Base-by-base conservation (phyloP, 2,113 vertebrate species). In the Mesitornis unicolor region DNA sequence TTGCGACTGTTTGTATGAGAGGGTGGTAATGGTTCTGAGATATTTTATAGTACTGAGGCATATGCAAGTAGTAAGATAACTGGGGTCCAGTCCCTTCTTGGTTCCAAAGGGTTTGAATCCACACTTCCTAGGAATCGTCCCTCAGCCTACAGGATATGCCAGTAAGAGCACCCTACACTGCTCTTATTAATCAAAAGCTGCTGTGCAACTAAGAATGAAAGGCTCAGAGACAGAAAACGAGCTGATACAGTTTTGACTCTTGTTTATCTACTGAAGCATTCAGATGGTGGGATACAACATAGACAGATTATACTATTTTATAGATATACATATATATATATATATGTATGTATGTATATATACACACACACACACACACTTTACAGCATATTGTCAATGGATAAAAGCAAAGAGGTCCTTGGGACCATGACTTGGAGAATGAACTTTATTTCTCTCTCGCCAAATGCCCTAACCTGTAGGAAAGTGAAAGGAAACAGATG, bases 231-330 rank as follows among this genome's bases (percentile, higher is more conserved):
- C 21, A 33, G 45, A 81, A 78, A 84, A 71, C 0, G 0, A 81
- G 19, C 11, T 38, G 45, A 36, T 22, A 7, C 45, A 50, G 11
- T 29, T 88, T 74, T 70, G 24, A 43, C 21, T 80, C n/a, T 16
- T 36, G 8, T 40, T 78, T n/a, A 71, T 28, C 25, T 57, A 45
- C 48, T 13, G 70, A 75, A 85, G 35, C 36, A 64, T 13, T 88
- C 31, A 7, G 28, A 56, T 1, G 29, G n/a, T 1, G 0, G 25
- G 24, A 84, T n/a, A n/a, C n/a, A n/a, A n/a, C n/a, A n/a, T n/a
- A n/a, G n/a, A n/a, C n/a, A n/a, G n/a, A n/a, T n/a, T n/a, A n/a
- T n/a, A n/a, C n/a, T n/a, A n/a, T n/a, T n/a, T n/a, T n/a, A n/a
- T n/a, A n/a, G n/a, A n/a, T n/a, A n/a, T n/a, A n/a, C n/a, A n/a